phyloP scores from a whole-genome alignment of 2,888 invertebrate genomes.

The Cyclophora punctaria region DNA sequence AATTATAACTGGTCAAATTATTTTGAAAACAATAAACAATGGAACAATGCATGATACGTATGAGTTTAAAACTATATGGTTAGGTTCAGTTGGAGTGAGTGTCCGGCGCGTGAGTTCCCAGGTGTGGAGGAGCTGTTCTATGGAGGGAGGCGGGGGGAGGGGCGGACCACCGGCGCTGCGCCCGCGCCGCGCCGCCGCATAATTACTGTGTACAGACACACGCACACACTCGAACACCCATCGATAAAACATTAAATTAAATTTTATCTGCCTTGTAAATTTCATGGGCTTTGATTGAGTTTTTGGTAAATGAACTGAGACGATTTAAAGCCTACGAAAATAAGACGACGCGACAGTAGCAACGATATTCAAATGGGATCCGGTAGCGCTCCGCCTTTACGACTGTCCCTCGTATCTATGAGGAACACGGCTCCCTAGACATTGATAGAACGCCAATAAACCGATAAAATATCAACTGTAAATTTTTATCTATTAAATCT shows the following conservation, averaged over 20 bases:
- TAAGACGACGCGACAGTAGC: slow-evolving; percentile 43
- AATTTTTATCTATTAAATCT: slow-evolving; percentile 38
- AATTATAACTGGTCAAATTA: slow-evolving; percentile 24
- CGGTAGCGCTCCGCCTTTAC: slow-evolving; percentile 28
- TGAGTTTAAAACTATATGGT: background rate
- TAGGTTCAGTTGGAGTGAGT: slow-evolving; percentile 31
- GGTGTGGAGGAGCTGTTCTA: slow-evolving; percentile 49
- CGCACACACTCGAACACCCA: slow-evolving; percentile 45
- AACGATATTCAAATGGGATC: slow-evolving; percentile 40
- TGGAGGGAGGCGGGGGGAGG: slow-evolving; percentile 30
- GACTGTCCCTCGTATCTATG: slow-evolving; percentile 30
- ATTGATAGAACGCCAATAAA: slow-evolving; percentile 38
- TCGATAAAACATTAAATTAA: slow-evolving; percentile 67
- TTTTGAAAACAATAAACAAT: slow-evolving; percentile 28
- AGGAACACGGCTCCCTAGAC: slow-evolving; percentile 32
- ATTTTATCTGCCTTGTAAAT: slow-evolving; percentile 69
- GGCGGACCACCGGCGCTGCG: slow-evolving; percentile 69
- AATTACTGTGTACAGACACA: slow-evolving; percentile 67
- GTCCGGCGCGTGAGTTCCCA: slow-evolving; percentile 57
- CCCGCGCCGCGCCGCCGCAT: slow-evolving; percentile 64
- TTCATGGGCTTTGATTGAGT: slow-evolving; percentile 63
- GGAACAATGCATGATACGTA: slow-evolving; percentile 31
- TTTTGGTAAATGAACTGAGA: slow-evolving; percentile 41
- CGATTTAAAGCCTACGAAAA: slow-evolving; percentile 24
- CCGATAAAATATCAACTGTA: slow-evolving; percentile 28